Evolutionary conservation across 2,797 vertebrate genomes (phyloP).

Genomic region (Neosilurus mollespiculum): DNA sequence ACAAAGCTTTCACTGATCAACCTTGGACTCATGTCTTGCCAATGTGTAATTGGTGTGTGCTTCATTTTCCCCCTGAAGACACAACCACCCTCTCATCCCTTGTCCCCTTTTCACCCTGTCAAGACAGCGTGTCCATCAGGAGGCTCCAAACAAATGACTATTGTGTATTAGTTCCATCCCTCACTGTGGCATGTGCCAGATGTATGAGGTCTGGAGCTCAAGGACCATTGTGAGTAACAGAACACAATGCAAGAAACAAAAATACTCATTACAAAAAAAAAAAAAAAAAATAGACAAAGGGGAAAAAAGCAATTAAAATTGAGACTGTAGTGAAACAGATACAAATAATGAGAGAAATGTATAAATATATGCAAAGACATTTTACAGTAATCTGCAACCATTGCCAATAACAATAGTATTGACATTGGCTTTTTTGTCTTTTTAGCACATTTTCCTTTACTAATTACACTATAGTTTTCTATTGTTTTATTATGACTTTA

Average conservation of each 20-base stretch:
- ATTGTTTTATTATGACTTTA: background rate
- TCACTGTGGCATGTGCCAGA: conserved; percentile 63
- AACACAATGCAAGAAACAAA: conserved; percentile 11
- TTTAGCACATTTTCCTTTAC: background rate
- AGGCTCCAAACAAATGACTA: conserved; percentile 61
- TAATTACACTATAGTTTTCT: background rate
- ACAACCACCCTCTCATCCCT: conserved; percentile 26
- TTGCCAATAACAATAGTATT: background rate
- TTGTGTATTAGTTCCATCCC: conserved; percentile 56
- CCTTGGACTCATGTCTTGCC: conserved; percentile 23
- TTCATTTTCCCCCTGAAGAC: conserved; percentile 26
- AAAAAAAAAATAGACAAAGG: background rate
- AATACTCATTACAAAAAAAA: background rate
- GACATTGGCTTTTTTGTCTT: background rate
- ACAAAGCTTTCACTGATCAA: conserved; percentile 22
- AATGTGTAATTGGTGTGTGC: conserved; percentile 18
- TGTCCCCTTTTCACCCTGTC: conserved; percentile 48
- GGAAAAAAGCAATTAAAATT: background rate
- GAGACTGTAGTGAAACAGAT: background rate
- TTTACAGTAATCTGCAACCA: no score
- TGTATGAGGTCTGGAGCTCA: conserved; percentile 55
- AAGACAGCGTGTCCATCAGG: conserved; percentile 45
- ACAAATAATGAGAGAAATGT: background rate
- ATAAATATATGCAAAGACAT: background rate
- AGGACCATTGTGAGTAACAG: conserved; percentile 22